These are phyloP conservation scores for Glaucidium brasilianum DNA, from an alignment of 2,113 vertebrate genomes.

Conservation along the genomic window DNA sequence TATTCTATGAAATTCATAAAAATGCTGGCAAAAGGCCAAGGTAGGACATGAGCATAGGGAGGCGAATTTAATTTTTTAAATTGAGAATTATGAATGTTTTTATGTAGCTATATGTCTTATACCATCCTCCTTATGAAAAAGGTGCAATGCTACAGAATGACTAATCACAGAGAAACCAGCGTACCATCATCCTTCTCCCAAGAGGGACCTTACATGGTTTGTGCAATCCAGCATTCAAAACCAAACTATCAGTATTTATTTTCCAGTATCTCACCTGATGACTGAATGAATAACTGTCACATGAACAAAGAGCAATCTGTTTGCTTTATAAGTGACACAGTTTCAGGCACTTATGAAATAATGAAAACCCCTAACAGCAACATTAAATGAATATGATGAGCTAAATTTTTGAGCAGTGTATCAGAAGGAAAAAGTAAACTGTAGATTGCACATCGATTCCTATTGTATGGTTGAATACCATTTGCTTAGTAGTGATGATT, in stretches of 20 bases:
- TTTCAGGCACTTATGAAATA: conserved; percentile 8
- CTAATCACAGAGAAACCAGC: neutral
- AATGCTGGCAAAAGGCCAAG: neutral
- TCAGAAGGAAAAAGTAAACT: neutral
- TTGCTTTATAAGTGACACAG: neutral
- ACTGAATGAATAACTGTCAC: conserved; percentile 16
- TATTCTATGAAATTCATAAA: neutral
- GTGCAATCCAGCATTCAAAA: neutral
- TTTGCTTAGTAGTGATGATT: neutral
- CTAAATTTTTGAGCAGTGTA: neutral
- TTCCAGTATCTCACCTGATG: neutral
- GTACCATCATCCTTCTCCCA: neutral
- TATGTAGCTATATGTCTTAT: neutral
- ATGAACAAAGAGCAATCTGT: conserved; percentile 22
- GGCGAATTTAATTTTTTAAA: neutral
- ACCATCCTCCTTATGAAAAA: neutral
- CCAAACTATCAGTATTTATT: neutral
- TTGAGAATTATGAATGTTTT: neutral
- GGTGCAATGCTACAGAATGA: neutral
- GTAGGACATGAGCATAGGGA: neutral
- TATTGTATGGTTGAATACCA: neutral
- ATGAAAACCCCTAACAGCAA: neutral
- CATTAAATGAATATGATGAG: neutral
- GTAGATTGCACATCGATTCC: neutral
- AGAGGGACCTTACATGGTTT: neutral